These are phyloP conservation scores for Echeneis naucrates DNA, from an alignment of 2,797 vertebrate genomes.

Conservation along the genomic window DNA sequence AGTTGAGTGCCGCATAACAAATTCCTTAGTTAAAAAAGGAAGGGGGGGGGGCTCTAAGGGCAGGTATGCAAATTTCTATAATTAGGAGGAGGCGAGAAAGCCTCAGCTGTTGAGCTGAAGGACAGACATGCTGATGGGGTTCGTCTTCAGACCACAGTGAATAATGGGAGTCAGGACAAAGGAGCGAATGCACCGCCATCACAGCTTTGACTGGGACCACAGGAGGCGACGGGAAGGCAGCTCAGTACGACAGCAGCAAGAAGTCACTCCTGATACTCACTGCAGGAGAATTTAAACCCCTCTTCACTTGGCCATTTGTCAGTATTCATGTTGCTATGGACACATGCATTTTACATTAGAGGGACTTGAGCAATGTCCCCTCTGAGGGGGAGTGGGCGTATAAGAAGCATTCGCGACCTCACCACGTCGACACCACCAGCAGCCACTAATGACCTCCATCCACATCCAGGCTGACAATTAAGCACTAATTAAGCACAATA, in stretches of 20 bases:
- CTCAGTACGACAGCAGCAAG: slow-evolving; percentile 17
- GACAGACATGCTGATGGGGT: slow-evolving; percentile 20
- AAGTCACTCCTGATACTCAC: background rate
- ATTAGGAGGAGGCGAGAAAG: slow-evolving; percentile 4
- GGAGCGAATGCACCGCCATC: slow-evolving; percentile 1
- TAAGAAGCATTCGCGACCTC: slow-evolving; percentile 52
- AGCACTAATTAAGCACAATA: slow-evolving; percentile 74
- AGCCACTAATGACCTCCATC: slow-evolving; percentile 59
- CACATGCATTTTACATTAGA: slow-evolving; percentile 22
- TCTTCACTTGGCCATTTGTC: slow-evolving; percentile 14
- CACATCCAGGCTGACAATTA: slow-evolving; percentile 54
- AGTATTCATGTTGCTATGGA: slow-evolving; percentile 17
- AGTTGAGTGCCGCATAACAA: slow-evolving; percentile 53
- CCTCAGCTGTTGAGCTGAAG: slow-evolving; percentile 36
- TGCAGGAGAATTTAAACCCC: slow-evolving; percentile 23
- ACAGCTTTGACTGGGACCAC: slow-evolving; percentile 19
- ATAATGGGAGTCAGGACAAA: slow-evolving; percentile 32
- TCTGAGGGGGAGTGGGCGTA: background rate
- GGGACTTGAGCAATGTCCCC: slow-evolving; percentile 38
- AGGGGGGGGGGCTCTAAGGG: slow-evolving; percentile 23
- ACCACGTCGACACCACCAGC: slow-evolving; percentile 41
- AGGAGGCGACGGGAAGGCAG: slow-evolving; percentile 16
- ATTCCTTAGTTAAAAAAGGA: slow-evolving; percentile 48
- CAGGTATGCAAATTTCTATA: slow-evolving; percentile 55
- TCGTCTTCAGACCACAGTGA: background rate